Base-by-base conservation (phyloP, 1,140 invertebrate species). In the Sycophaga agraensis region DNA sequence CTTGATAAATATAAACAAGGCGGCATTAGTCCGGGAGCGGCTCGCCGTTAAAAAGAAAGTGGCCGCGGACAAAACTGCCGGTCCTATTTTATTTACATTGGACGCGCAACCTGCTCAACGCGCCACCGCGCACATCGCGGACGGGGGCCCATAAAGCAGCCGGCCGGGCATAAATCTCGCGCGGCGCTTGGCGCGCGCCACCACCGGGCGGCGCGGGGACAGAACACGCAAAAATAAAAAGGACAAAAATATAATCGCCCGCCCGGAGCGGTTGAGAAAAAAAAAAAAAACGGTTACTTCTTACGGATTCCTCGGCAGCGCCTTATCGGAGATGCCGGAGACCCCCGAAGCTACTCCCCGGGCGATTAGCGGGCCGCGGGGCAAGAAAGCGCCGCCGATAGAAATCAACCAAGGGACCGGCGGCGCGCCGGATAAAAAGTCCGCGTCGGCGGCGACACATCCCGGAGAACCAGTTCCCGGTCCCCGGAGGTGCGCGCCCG, bases 401-500 rank as follows among this genome's bases (percentile, higher is more conserved):
- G 31, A 14, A 46, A 16, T 7, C 16, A 8, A 7, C 26, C 16
- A 37, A 14, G 45, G 31, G 31, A n/a, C 26, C 34, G 26, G 4
- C 24, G 40, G 12, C 39, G 24, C 34, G 45, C n/a, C n/a, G n/a
- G n/a, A n/a, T n/a, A n/a, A n/a, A n/a, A n/a, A n/a, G n/a, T n/a
- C n/a, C n/a, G n/a, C n/a, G n/a, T n/a, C n/a, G n/a, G n/a, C n/a
- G n/a, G n/a, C n/a, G n/a, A n/a, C n/a, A n/a, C 21, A 48, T 53
- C 53, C 22, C 22, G 12, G 39, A 12, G 54, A 64, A 53, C 55
- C 49, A 58, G 48, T 64, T 58, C 17, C 17, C 42, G 31, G 39
- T 17, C 2, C n/a, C 7, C 19, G 7, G 17, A 4, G 42, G 16
- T 34, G n/a, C 24, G 24, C 35, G 60, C 49, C 53, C 24, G 31